A percentile compares a stretch with the other conserved stretches of the same genome.
These are phyloP conservation scores for Trichogramma evanescens DNA, from an alignment of 2,888 invertebrate species.

Conservation along the genomic window DNA sequence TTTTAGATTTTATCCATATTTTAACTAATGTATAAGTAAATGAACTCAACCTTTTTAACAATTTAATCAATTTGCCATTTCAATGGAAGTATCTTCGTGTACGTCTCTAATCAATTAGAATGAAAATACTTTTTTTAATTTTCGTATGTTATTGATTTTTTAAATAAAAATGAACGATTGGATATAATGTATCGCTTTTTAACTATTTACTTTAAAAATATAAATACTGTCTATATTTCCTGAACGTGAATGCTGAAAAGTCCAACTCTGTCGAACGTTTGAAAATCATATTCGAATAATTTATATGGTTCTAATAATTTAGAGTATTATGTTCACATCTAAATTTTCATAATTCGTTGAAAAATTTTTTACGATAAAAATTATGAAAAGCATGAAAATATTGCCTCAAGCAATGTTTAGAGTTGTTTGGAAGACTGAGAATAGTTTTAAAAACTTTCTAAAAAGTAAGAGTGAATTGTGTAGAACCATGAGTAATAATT, in stretches of 20 bases:
- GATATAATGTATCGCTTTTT: conserved; percentile 13
- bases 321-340: neutral
- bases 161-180: conserved; percentile 6
- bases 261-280: conserved; percentile 19
- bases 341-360: conserved; percentile 2
- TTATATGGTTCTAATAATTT: conserved; percentile 11
- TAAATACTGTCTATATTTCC: conserved; percentile 4
- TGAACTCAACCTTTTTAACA: neutral
- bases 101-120: conserved; percentile 6
- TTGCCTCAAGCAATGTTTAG: conserved; percentile 12
- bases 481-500: conserved; percentile 1
- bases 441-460: conserved; percentile 16
- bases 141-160: conserved; percentile 5
- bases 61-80: neutral
- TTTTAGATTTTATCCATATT: neutral
- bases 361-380: neutral
- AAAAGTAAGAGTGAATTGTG: neutral
- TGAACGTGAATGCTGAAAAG: conserved; percentile 1
- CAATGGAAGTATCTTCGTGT: conserved; percentile 3
- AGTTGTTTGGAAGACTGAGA: conserved; percentile 22
- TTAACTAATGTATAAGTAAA: neutral
- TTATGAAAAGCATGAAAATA: conserved; percentile 12
- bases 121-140: conserved; percentile 12
- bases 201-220: conserved; percentile 20
- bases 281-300: conserved; percentile 4